phyloP scores from a whole-genome alignment of 2,797 vertebrate genomes.

The Spondyliosoma cantharus region DNA sequence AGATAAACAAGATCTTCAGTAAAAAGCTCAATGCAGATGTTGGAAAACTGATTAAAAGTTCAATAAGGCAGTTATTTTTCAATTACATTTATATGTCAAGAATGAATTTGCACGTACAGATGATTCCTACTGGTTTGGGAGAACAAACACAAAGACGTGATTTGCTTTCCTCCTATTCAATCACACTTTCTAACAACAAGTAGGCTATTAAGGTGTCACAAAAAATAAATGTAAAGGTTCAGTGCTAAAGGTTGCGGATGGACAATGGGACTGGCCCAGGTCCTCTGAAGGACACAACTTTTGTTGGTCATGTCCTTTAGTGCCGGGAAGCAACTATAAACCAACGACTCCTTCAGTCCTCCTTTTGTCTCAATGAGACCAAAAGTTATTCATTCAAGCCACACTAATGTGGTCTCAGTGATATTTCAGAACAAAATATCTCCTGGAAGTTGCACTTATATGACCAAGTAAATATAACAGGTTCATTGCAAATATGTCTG shows the following conservation, averaged over 20 bases:
- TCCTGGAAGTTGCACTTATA: not conserved
- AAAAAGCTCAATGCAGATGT: not conserved
- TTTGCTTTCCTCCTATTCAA: not conserved
- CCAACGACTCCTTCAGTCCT: constrained; percentile 8
- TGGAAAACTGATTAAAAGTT: not conserved
- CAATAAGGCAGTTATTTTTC: not conserved
- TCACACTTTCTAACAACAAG: not conserved
- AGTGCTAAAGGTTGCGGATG: constrained; percentile 18
- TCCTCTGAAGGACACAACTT: constrained; percentile 20
- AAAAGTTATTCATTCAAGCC: not conserved
- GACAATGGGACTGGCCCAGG: constrained; percentile 11
- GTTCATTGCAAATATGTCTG: not conserved
- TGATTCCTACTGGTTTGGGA: not conserved
- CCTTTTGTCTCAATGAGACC: not conserved
- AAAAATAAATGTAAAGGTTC: constrained; percentile 16
- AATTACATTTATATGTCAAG: not conserved
- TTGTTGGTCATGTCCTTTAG: not conserved
- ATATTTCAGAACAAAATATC: not conserved
- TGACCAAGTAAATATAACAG: not conserved
- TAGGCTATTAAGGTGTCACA: not conserved
- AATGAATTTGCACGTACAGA: not conserved
- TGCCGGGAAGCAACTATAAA: constrained; percentile 15
- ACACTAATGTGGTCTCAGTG: not conserved
- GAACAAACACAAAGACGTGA: not conserved
- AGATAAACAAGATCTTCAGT: not conserved